These are phyloP conservation scores for Schrankia costaestrigalis DNA, from an alignment of 2,888 invertebrate genomes.

Conservation along the genomic window DNA sequence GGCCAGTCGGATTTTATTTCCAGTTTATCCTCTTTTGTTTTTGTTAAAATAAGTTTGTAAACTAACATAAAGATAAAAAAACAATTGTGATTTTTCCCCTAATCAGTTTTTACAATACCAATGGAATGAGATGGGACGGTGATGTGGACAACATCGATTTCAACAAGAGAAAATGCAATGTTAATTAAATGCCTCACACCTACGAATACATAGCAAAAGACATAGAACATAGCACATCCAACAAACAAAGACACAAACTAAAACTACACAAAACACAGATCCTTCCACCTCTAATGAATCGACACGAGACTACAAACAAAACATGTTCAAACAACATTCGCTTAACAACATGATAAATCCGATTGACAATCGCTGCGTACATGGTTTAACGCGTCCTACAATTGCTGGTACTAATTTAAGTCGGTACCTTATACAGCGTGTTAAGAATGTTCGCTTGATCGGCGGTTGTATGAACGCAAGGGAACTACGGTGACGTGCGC, in stretches of 20 bases:
- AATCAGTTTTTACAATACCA: too few species aligned
- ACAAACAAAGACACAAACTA: background rate
- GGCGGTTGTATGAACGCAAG: slow-evolving; percentile 76
- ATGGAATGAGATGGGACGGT: too few species aligned
- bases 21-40: too few species aligned
- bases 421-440: slow-evolving; percentile 77
- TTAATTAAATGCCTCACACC: too few species aligned
- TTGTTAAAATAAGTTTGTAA: too few species aligned
- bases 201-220: too few species aligned
- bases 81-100: too few species aligned
- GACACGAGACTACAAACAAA: slow-evolving; percentile 13
- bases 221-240: too few species aligned
- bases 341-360: slow-evolving; percentile 37
- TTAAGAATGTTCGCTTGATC: slow-evolving; percentile 74
- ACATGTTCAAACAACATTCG: slow-evolving; percentile 26
- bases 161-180: too few species aligned
- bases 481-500: slow-evolving; percentile 69
- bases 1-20: too few species aligned
- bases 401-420: slow-evolving; percentile 76
- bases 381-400: slow-evolving; percentile 61
- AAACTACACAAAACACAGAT: slow-evolving; percentile 3
- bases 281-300: slow-evolving; percentile 32
- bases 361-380: slow-evolving; percentile 41
- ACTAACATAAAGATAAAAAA: too few species aligned
- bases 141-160: too few species aligned